These are phyloP conservation scores for Percopsis omiscomaycus DNA, from an alignment of 2,797 vertebrate genomes.

Conservation along the genomic window DNA sequence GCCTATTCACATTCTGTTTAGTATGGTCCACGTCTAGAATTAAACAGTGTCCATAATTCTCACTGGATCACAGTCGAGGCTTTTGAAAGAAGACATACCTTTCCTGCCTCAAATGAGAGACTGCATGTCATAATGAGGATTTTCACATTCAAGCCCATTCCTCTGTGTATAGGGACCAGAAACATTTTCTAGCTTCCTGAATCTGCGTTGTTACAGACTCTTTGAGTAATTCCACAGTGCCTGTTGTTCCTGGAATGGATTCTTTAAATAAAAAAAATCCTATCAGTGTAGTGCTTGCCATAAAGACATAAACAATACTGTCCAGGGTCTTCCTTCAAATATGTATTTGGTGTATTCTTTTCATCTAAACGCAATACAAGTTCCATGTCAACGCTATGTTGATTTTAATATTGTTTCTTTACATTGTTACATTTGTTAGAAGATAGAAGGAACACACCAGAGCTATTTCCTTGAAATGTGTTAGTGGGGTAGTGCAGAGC, in stretches of 20 bases:
- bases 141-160: slow-evolving; percentile 63
- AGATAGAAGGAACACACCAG: no score
- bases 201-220: slow-evolving; percentile 51
- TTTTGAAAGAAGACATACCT: slow-evolving; percentile 38
- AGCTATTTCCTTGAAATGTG: no score
- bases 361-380: no score
- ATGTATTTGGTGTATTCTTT: no score
- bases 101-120: slow-evolving; percentile 44
- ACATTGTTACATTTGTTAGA: no score
- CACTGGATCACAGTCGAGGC: slow-evolving; percentile 29
- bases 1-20: slow-evolving; percentile 53
- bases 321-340: no score
- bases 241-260: slow-evolving; percentile 9
- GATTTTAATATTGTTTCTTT: no score
- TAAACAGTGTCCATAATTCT: slow-evolving; percentile 63
- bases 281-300: no score
- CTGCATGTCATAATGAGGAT: slow-evolving; percentile 58
- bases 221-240: slow-evolving; percentile 53
- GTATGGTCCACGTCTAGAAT: slow-evolving; percentile 60
- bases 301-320: no score
- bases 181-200: slow-evolving; percentile 59
- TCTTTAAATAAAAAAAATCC: no score
- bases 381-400: no score
- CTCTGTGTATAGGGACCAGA: slow-evolving; percentile 46
- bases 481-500: no score